Evolutionary conservation across 2,797 vertebrate species (phyloP), one percentile per base, ranked within the genome.

Genomic region (Lateolabrax maculatus): DNA sequence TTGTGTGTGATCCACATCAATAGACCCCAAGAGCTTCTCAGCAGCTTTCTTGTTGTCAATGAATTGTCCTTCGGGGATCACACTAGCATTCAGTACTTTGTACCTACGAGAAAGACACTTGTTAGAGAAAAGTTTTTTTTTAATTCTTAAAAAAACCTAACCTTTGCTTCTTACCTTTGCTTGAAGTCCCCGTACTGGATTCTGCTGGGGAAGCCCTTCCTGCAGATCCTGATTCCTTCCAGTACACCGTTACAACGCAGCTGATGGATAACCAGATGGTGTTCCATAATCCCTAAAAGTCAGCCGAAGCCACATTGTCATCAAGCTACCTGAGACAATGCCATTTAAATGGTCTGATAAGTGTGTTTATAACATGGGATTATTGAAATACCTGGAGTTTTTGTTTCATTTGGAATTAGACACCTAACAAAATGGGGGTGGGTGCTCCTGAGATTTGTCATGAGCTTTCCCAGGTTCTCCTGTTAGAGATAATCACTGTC

Each of bases 1-100:
- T 66, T 97, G 96, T 5, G 94, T 96, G 29, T 97, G 96, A 73
- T 97, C 96, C 71, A 97, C 90, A 80, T 97, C 95, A 69, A 97
- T 97, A 6, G 96, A 97, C 41, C 95, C 96, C 75, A 97, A 87
- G 61, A 97, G 95, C 74, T 97, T 97, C 91, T 97, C 96, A 72
- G 94, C 95, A 86, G 96, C 96, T 84, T 97, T 97, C 93, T 97
- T 97, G 94, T 96, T 97, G 88, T 97, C 96, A 75, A 97, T 97
- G 84, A 97, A 97, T 62, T 97, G 97, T 76, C 97, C 96, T 34
- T 97, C 96, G 66, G 96, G 97, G 71, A 97, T 95, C 68, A 96
- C 97, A 81, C 96, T 97, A 27, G 96, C 96, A 90, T 97, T 97
- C 84, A 97, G 81, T 72, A 97, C 87, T 87, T 95, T 96, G 85